phyloP scores from a whole-genome alignment of 2,113 vertebrate species.

The Rissa tridactyla region DNA sequence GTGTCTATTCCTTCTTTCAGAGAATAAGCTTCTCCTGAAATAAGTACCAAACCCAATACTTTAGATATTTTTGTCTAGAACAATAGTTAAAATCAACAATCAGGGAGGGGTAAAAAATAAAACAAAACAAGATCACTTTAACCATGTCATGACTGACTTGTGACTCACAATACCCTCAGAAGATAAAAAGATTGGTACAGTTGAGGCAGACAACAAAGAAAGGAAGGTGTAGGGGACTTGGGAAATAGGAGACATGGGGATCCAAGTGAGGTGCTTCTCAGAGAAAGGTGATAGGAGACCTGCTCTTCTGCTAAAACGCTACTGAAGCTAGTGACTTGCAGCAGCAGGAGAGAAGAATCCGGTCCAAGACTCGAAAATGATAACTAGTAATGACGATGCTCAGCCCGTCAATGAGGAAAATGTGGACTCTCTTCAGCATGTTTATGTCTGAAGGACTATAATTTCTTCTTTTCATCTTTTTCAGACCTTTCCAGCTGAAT shows the following conservation, averaged over 20 bases:
- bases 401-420: not conserved
- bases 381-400: not conserved
- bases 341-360: not conserved
- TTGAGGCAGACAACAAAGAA: not conserved
- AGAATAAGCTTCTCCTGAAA: not conserved
- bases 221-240: not conserved
- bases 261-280: not conserved
- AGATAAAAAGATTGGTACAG: not conserved
- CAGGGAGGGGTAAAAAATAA: rapidly evolving
- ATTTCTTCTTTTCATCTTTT: not conserved
- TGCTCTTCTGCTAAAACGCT: not conserved
- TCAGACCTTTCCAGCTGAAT: not conserved
- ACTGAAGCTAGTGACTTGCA: not conserved
- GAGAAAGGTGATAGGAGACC: not conserved
- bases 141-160: not conserved
- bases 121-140: not conserved
- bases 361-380: not conserved
- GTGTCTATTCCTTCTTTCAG: not conserved
- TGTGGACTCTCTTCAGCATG: not conserved
- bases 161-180: not conserved
- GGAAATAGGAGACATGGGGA: not conserved
- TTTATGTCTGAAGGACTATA: not conserved
- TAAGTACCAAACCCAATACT: not conserved
- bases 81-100: not conserved
- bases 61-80: not conserved